phyloP scores from a whole-genome alignment of 2,888 invertebrate species.

The Eudemis profundana region DNA sequence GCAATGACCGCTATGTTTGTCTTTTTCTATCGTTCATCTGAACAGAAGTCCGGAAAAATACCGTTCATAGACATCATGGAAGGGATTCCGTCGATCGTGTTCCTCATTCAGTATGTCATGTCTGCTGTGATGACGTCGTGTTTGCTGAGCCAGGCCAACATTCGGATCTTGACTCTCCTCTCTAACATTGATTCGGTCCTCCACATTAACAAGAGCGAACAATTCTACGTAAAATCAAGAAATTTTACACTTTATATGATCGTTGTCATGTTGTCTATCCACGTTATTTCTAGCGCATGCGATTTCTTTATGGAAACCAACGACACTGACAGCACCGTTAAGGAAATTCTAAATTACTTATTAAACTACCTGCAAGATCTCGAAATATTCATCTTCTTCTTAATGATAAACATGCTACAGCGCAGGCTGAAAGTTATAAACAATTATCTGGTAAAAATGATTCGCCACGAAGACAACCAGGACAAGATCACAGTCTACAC shows the following conservation, averaged over 20 bases:
- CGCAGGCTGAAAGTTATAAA: slow-evolving; percentile 60
- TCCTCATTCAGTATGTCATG: slow-evolving; percentile 56
- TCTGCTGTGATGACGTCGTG: slow-evolving; percentile 54
- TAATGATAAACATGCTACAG: slow-evolving; percentile 58
- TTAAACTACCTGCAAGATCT: slow-evolving; percentile 57
- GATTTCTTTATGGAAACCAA: slow-evolving; percentile 48
- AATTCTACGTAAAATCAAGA: slow-evolving; percentile 55
- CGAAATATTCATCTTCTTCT: slow-evolving; percentile 60
- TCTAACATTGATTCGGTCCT: slow-evolving; percentile 56
- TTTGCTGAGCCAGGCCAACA: slow-evolving; percentile 52
- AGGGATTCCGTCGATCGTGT: slow-evolving; percentile 54
- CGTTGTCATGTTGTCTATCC: slow-evolving; percentile 47
- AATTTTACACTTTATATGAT: slow-evolving; percentile 48
- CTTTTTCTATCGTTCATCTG: slow-evolving; percentile 46
- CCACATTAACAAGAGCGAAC: slow-evolving; percentile 50
- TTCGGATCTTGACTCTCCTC: slow-evolving; percentile 54
- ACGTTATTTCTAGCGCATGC: slow-evolving; percentile 47
- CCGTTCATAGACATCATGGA: slow-evolving; percentile 51
- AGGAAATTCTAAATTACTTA: slow-evolving; percentile 21
- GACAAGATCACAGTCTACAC: slow-evolving; percentile 24
- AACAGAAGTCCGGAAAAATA: slow-evolving; percentile 42
- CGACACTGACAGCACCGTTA: slow-evolving; percentile 22
- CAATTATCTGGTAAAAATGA: slow-evolving; percentile 56
- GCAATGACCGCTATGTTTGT: slow-evolving; percentile 48
- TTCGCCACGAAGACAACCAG: slow-evolving; percentile 42